Evolutionary conservation across 2,113 vertebrate genomes (phyloP), one percentile per base, ranked within the genome.

Genomic region (Cyrtonyx montezumae): DNA sequence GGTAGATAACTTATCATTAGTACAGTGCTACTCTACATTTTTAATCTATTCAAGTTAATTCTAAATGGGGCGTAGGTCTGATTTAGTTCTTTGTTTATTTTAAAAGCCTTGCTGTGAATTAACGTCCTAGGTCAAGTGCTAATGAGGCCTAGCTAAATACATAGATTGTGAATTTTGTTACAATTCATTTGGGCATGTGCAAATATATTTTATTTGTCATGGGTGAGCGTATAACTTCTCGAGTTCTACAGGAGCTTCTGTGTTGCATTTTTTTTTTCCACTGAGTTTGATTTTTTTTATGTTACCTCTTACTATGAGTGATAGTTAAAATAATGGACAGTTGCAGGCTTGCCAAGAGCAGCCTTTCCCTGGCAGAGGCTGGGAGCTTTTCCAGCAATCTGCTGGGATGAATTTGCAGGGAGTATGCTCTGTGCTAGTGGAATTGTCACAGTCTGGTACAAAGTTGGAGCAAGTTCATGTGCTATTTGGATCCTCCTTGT

Each of bases 281-380:
- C 21, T 37, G 32, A 46, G 21, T 76, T 74, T 4, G 58, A 11
- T 5, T 61, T 73, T 59, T 8, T 22, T 65, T 36, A 2, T 59
- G 77, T n/a, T 87, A 10, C 43, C 9, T 69, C 77, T 28, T 37
- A 1, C 7, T 36, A 6, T 74, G 45, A 66, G 11, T 53, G 10
- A 13, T n/a, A 3, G 17, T 79, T 74, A 32, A 63, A 78, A 42
- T n/a, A 83, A 21, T 25, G 37, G 63, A 36, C 42, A 36, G 18
- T 13, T 49, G 8, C 5, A 75, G 22, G 13, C 9, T 80, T 32
- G 22, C 34, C 23, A 25, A 55, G 46, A 48, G 28, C 32, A 61
- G 1, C 59, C 28, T 75, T 22, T 78, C 30, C 22, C 7, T 68
- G 7, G 30, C 58, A 9, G 1, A 0, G 11, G 11, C 8, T 63